Percentiles rank a stretch among this genome's conserved stretches.
phyloP scores from a whole-genome alignment of 2,797 vertebrate genomes.

The Pipistrellus kuhlii region DNA sequence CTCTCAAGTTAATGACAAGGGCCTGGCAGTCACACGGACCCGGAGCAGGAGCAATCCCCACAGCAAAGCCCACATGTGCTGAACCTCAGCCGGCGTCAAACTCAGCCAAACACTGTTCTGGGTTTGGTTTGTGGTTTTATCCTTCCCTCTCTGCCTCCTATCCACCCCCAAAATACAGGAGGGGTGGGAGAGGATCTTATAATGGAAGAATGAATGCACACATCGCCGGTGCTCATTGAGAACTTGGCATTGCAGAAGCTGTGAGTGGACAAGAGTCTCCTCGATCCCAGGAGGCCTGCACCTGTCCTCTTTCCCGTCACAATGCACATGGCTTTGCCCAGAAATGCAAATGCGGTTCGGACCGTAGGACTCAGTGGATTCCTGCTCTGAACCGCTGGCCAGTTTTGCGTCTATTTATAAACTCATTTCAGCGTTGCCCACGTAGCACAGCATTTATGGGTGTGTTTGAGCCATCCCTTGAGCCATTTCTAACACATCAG shows the following conservation, averaged over 20 bases:
- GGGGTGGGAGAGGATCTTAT: not conserved
- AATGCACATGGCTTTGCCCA: conserved; percentile 20
- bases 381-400: not conserved
- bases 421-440: not conserved
- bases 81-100: not conserved
- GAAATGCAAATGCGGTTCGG: conserved; percentile 43
- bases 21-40: not conserved
- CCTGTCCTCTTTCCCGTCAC: not conserved
- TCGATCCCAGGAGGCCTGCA: not conserved
- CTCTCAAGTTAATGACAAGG: not conserved
- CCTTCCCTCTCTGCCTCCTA: not conserved
- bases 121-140: too few relatives aligned
- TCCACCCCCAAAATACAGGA: too few relatives aligned
- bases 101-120: not conserved
- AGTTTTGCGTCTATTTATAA: not conserved
- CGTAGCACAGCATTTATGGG: not conserved
- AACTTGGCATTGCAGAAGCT: not conserved
- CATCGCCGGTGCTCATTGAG: accelerated
- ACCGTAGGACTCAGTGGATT: not conserved
- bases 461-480: not conserved
- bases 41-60: not conserved
- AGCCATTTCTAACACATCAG: not conserved
- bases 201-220: not conserved
- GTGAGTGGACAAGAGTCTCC: not conserved
- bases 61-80: not conserved